phyloP scores from a whole-genome alignment of 2,113 vertebrate genomes.

The Pseudonaja textilis region DNA sequence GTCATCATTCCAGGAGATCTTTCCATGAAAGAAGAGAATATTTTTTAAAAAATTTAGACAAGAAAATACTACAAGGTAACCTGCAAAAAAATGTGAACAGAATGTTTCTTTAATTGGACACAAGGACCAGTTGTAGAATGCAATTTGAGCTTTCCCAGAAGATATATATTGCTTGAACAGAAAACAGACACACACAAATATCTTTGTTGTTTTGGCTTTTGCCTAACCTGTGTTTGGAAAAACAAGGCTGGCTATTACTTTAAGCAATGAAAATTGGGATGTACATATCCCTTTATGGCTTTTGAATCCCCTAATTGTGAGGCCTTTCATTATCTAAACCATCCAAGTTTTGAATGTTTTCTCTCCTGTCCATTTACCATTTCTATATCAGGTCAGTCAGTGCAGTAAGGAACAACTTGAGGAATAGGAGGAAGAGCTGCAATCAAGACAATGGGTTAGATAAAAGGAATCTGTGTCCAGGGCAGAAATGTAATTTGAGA shows the following conservation, averaged over 20 bases:
- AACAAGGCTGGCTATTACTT: background rate
- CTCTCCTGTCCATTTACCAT: background rate
- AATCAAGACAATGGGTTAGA: background rate
- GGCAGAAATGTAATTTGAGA: background rate
- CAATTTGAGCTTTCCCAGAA: background rate
- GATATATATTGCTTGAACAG: background rate
- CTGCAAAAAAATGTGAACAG: background rate
- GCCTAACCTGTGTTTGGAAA: background rate
- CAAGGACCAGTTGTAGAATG: background rate
- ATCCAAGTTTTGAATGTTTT: background rate
- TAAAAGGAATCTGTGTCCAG: background rate
- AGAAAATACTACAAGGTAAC: background rate
- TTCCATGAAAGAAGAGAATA: constrained; percentile 4
- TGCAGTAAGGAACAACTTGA: background rate
- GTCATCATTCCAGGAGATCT: background rate
- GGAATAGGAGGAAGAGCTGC: background rate
- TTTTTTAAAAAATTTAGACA: background rate
- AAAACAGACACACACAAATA: background rate
- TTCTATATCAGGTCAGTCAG: background rate
- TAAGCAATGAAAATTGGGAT: background rate
- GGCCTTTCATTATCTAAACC: background rate
- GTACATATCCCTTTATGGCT: background rate
- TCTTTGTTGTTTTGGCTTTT: background rate
- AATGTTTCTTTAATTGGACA: background rate
- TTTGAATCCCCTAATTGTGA: background rate